phyloP scores from a whole-genome alignment of 2,797 vertebrate species.

The Schizothorax lantsangensis region DNA sequence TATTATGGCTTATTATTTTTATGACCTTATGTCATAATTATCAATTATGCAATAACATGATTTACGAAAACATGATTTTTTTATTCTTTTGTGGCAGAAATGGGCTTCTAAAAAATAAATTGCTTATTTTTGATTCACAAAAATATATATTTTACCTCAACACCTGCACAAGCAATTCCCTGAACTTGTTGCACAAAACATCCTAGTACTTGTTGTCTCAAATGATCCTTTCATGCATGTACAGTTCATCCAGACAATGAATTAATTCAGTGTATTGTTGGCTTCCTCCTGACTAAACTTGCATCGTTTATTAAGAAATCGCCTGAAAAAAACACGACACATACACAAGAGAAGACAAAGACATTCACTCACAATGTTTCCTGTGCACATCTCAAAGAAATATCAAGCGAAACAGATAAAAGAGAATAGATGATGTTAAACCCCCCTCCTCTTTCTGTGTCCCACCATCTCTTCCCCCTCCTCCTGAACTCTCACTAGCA shows the following conservation, averaged over 20 bases:
- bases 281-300: neutral
- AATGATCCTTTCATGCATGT: neutral
- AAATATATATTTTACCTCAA: neutral
- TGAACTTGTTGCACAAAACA: conserved; percentile 7
- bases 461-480: conserved; percentile 46
- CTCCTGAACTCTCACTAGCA: conserved; percentile 65
- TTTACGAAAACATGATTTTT: neutral
- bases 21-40: neutral
- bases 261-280: neutral
- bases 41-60: neutral
- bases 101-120: neutral
- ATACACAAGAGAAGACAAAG: conserved; percentile 27
- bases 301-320: neutral
- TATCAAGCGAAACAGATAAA: conserved; percentile 53
- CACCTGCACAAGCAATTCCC: neutral
- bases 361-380: conserved; percentile 7
- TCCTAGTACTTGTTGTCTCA: neutral
- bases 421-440: conserved; percentile 44
- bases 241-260: neutral
- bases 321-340: neutral
- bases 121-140: neutral
- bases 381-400: conserved; percentile 17
- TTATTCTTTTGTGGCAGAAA: neutral
- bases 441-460: conserved; percentile 15
- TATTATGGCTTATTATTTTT: neutral